These are phyloP conservation scores for Cichladusa arquata DNA, from an alignment of 2,113 vertebrate genomes.

Conservation along the genomic window DNA sequence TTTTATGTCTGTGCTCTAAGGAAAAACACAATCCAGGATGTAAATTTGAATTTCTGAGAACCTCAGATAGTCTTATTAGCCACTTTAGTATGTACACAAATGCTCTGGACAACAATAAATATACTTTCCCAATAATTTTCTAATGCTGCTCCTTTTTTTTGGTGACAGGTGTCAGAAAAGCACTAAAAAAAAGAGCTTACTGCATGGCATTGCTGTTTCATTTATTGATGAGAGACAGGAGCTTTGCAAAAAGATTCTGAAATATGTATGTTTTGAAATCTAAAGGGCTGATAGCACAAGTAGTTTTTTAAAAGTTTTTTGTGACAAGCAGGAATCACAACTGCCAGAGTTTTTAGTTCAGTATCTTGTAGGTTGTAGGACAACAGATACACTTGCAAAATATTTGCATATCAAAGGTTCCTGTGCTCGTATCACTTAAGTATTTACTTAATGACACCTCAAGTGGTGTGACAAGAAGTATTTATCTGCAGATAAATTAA, in stretches of 20 bases:
- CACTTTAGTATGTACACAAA: neutral
- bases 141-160: neutral
- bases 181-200: neutral
- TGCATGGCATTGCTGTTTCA: fast-evolving
- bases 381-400: neutral
- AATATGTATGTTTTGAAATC: neutral
- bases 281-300: neutral
- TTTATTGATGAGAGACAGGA: neutral
- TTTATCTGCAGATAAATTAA: neutral
- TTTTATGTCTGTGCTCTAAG: neutral
- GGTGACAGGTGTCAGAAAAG: neutral
- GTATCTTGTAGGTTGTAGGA: neutral
- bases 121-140: neutral
- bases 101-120: neutral
- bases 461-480: neutral
- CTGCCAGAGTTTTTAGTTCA: neutral
- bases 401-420: neutral
- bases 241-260: neutral
- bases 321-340: neutral
- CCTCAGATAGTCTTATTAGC: neutral
- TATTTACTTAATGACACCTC: neutral
- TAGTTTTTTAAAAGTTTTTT: too few species aligned
- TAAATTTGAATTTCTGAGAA: neutral
- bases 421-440: neutral
- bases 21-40: neutral